A percentile compares a stretch with the other conserved stretches of the same genome.
Evolutionary conservation across 2,888 invertebrate genomes (phyloP).

Genomic region (Cetonia aurata): DNA sequence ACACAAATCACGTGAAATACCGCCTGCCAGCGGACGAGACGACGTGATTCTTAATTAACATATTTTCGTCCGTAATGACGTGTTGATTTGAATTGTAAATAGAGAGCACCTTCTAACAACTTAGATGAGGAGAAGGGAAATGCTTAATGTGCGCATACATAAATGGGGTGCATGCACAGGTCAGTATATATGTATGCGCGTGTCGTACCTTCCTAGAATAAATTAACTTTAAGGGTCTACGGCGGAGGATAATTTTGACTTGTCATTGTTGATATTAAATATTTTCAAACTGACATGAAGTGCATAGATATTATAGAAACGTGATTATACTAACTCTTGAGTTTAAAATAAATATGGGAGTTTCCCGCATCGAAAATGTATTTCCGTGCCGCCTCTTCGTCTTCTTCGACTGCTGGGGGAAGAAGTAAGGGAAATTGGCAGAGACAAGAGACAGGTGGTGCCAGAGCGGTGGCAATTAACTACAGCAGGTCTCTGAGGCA

Average conservation of each 20-base stretch:
- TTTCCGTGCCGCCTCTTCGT: no score
- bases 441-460: conserved; percentile 25
- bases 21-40: background rate
- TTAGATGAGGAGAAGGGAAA: conserved; percentile 5
- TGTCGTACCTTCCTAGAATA: background rate
- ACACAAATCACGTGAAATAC: background rate
- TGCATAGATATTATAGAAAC: no score
- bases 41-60: conserved; percentile 33
- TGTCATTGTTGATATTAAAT: no score
- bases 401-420: background rate
- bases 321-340: no score
- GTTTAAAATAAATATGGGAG: no score
- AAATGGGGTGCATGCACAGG: no score
- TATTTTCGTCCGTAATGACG: conserved; percentile 37
- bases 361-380: no score
- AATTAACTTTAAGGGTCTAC: conserved; percentile 10
- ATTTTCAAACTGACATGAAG: no score
- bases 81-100: conserved; percentile 40
- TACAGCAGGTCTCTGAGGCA: background rate
- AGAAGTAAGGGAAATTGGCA: conserved; percentile 14
- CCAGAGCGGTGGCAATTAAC: background rate
- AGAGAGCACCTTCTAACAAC: conserved; percentile 11
- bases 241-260: background rate
- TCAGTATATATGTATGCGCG: no score
- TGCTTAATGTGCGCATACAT: background rate